Evolutionary conservation across 2,113 vertebrate species (phyloP), one percentile per base, ranked within the genome.

Genomic region (Cryptomyrus ogoouensis): DNA sequence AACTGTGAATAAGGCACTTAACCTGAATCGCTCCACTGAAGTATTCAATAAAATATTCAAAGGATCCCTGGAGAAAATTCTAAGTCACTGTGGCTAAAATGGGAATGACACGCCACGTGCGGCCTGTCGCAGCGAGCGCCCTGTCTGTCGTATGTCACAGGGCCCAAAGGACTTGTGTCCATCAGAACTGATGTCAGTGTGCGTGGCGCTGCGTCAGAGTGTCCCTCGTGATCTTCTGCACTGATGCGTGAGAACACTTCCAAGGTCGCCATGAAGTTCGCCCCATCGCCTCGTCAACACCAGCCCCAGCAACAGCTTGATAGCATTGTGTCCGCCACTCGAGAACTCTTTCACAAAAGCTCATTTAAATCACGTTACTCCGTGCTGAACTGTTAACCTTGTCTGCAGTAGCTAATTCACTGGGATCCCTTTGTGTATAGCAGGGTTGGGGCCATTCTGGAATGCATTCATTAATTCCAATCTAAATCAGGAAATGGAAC

Each of bases 21-120:
- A 84, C 42, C 83, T 84, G 83, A 84, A 46, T 47, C 3, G 83
- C 44, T 84, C 21, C 83, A 47, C 8, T 12, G 39, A 84, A 84
- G 44, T 47, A 84, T 84, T 47, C 83, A 47, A 47, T 80, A 80
- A 80, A 80, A 80, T 80, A 80, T 80, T 80, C 74, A 80, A 80
- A 80, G 17, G 27, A 80, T 42, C 74, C 35, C 2, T 80, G 31
- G 74, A 19, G 35, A 80, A 80, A 39, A 39, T 77, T 77, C 27
- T 17, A 77, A 42, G 74, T 80, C 35, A 42, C 35, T 42, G 35
- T 42, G 74, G 15, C 74, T 80, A 80, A 80, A 80, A 42, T 42
- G 35, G 35, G 35, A 31, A 39, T 42, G 74, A 80, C 3, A 42
- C 5, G 12, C 74, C 35, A 19, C 17, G 35, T 39, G 74, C 15